Evolutionary conservation across 2,888 invertebrate genomes (phyloP).

Genomic region (Cremastobaeus sp.): DNA sequence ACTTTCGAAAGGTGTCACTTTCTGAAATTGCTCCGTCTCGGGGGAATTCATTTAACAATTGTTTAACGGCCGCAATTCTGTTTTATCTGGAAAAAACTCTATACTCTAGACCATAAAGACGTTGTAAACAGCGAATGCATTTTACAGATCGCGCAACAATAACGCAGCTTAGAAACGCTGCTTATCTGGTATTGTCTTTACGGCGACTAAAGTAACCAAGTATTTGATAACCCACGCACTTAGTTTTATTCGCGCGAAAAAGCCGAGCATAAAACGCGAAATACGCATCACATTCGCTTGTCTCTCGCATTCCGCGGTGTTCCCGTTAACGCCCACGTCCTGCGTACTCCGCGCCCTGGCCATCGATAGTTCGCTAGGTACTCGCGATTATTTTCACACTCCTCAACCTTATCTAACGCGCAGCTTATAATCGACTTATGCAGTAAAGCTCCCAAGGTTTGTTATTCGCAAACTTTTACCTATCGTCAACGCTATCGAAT

Average conservation of each 20-base stretch:
- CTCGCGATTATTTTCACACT: conserved; percentile 51
- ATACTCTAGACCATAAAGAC: conserved; percentile 24
- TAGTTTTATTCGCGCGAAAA: conserved; percentile 23
- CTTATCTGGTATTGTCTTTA: conserved; percentile 53
- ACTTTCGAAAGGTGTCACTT: background rate
- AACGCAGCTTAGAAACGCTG: conserved; percentile 33
- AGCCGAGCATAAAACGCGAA: conserved; percentile 58
- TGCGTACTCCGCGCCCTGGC: conserved; percentile 41
- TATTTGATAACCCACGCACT: conserved; percentile 55
- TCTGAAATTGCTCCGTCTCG: too few relatives aligned
- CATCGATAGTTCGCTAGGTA: conserved; percentile 54
- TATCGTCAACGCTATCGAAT: too few relatives aligned
- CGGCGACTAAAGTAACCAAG: conserved; percentile 37
- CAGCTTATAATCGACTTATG: conserved; percentile 62
- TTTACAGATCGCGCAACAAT: conserved; percentile 33
- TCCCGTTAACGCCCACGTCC: conserved; percentile 60
- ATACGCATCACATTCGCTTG: conserved; percentile 55
- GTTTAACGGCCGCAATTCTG: too few relatives aligned
- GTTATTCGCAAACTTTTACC: too few relatives aligned
- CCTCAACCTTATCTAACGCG: conserved; percentile 45
- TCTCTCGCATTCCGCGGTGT: conserved; percentile 57
- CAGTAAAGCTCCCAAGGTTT: conserved; percentile 13
- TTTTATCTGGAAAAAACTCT: conserved; percentile 21
- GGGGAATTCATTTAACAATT: too few relatives aligned
- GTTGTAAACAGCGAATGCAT: background rate